Conservation (phyloP, 2,113 vertebrate species). For the Pao palembangensis region DNA sequence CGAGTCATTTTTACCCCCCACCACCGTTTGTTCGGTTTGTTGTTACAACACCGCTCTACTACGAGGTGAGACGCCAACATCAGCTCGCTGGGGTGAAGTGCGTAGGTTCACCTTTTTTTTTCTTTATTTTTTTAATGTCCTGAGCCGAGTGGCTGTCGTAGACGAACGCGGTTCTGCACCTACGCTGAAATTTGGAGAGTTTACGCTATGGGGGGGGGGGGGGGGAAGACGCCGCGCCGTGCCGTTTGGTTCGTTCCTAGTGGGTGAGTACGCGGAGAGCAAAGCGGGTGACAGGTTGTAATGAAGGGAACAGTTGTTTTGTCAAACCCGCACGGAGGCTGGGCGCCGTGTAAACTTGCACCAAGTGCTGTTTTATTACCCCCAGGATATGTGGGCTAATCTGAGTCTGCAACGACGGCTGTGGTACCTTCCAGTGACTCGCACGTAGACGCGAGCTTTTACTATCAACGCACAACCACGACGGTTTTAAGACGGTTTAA, state of each 20-base stretch:
- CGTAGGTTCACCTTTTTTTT: constrained; percentile 40
- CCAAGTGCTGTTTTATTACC: constrained; percentile 19
- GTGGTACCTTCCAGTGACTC: constrained; percentile 45
- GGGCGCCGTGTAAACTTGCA: background rate
- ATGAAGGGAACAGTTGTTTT: constrained; percentile 19
- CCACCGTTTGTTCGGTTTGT: constrained; percentile 33
- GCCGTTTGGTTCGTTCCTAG: constrained; percentile 36
- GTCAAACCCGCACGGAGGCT: background rate
- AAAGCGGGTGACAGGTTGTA: constrained; percentile 46
- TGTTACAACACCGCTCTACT: constrained; percentile 21
- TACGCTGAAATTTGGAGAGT: constrained; percentile 17
- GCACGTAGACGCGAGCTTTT: constrained; percentile 59
- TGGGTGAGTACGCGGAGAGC: constrained; percentile 43
- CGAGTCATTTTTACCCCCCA: no score
- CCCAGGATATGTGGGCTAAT: background rate
- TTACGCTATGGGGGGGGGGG: constrained; percentile 7
- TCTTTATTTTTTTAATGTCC: background rate
- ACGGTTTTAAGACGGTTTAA: constrained; percentile 35
- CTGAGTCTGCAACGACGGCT: constrained; percentile 15
- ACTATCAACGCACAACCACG: constrained; percentile 53
- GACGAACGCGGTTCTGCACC: constrained; percentile 35
- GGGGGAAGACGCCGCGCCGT: constrained; percentile 14
- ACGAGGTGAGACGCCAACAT: constrained; percentile 15
- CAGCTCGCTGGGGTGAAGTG: constrained; percentile 48
- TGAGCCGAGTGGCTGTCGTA: constrained; percentile 13